phyloP scores from a whole-genome alignment of 2,113 vertebrate genomes.

The Indicator maculatus region DNA sequence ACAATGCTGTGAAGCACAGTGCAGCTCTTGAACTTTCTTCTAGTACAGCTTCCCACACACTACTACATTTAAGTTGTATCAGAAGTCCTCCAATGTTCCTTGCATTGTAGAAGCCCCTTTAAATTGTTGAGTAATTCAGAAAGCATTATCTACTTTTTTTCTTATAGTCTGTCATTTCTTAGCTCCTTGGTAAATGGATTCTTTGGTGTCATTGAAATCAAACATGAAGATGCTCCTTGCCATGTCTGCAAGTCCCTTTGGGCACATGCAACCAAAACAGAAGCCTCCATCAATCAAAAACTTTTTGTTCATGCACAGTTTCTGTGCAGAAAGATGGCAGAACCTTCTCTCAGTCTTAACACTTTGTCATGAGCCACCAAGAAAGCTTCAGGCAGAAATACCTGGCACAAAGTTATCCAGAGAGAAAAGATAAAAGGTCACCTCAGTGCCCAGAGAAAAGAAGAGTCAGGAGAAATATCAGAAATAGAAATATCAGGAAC shows the following conservation, averaged over 20 bases:
- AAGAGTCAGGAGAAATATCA: neutral
- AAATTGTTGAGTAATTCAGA: neutral
- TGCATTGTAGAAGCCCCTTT: neutral
- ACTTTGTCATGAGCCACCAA: neutral
- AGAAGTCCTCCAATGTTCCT: neutral
- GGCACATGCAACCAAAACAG: neutral
- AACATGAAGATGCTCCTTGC: neutral
- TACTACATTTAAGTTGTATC: neutral
- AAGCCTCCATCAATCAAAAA: neutral
- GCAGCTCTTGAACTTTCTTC: neutral
- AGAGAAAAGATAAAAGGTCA: neutral
- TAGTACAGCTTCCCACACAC: neutral
- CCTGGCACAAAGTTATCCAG: neutral
- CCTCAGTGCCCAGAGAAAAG: neutral
- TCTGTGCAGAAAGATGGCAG: neutral
- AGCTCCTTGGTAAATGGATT: neutral
- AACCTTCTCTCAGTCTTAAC: neutral
- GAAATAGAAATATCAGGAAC: too few relatives aligned
- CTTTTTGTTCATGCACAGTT: neutral
- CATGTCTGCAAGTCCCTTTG: neutral
- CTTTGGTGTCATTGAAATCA: neutral
- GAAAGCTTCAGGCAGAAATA: neutral
- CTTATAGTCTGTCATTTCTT: neutral
- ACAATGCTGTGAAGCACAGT: neutral
- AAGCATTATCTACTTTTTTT: neutral